A percentile compares a stretch with the other conserved stretches of the same genome.
phyloP scores from a whole-genome alignment of 2,113 vertebrate species.

The Cheirogaleus medius region DNA sequence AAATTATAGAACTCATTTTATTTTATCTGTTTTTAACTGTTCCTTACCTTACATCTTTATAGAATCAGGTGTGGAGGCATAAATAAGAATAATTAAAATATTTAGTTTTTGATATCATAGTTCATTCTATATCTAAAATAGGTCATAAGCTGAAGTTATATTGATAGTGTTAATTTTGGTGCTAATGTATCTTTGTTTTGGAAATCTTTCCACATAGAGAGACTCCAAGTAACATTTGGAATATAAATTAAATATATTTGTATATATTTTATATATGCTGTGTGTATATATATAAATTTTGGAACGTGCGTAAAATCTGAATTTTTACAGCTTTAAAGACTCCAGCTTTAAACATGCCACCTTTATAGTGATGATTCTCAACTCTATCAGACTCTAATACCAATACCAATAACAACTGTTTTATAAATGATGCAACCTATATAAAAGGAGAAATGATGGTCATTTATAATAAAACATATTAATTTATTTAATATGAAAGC shows the following conservation, averaged over 20 bases:
- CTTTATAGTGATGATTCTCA: not conserved
- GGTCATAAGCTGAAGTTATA: not conserved
- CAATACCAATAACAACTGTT: not conserved
- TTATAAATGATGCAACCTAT: not conserved
- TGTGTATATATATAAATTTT: not conserved
- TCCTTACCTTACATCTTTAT: not conserved
- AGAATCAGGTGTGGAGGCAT: not conserved
- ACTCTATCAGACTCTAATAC: not conserved
- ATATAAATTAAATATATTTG: not conserved
- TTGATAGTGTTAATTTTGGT: not conserved
- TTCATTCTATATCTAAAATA: not conserved
- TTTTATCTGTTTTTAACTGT: not conserved
- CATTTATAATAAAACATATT: not conserved
- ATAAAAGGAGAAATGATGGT: not conserved
- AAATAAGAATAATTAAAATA: not conserved
- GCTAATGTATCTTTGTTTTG: not conserved
- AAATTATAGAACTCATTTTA: not conserved
- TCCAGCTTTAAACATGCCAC: not conserved
- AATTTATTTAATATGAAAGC: not conserved
- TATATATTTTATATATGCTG: not conserved
- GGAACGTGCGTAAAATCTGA: not conserved
- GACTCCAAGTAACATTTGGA: not conserved
- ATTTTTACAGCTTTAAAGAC: conserved; percentile 18
- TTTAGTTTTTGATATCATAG: conserved; percentile 3
- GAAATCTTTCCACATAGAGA: not conserved